Evolutionary conservation across 2,797 vertebrate genomes (phyloP).

Genomic region (Muscicapa comitata): DNA sequence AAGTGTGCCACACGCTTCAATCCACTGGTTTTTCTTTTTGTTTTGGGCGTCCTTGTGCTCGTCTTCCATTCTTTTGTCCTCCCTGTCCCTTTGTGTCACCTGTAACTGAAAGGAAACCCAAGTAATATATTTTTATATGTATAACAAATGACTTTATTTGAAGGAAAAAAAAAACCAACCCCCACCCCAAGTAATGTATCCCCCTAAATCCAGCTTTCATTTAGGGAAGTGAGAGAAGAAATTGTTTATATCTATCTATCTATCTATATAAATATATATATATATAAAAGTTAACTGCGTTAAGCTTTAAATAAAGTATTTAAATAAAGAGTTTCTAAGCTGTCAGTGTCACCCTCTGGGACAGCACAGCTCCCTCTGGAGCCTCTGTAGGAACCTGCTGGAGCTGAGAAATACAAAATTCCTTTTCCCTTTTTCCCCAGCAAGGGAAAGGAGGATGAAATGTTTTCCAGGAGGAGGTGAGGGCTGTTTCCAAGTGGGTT

Average conservation of each 20-base stretch:
- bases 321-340: neutral
- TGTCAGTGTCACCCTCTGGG: neutral
- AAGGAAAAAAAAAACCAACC: neutral
- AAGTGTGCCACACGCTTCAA: neutral
- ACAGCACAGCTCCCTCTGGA: neutral
- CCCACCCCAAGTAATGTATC: neutral
- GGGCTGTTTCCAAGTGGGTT: neutral
- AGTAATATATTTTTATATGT: constrained; percentile 49
- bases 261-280: neutral
- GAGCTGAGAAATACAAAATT: neutral
- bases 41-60: neutral
- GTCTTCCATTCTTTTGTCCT: neutral
- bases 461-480: neutral
- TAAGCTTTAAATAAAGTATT: constrained; percentile 12
- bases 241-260: neutral
- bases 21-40: fast-evolving
- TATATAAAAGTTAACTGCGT: neutral
- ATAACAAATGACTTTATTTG: constrained; percentile 18
- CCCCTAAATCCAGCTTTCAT: neutral
- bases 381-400: neutral
- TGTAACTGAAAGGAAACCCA: neutral
- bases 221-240: neutral
- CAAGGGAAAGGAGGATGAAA: neutral
- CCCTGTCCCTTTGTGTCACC: neutral
- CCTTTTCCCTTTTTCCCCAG: neutral